Percentiles rank a stretch among this genome's conserved stretches.
Conservation (phyloP, 2,888 invertebrate species). For the Dromius quadrimaculatus region DNA sequence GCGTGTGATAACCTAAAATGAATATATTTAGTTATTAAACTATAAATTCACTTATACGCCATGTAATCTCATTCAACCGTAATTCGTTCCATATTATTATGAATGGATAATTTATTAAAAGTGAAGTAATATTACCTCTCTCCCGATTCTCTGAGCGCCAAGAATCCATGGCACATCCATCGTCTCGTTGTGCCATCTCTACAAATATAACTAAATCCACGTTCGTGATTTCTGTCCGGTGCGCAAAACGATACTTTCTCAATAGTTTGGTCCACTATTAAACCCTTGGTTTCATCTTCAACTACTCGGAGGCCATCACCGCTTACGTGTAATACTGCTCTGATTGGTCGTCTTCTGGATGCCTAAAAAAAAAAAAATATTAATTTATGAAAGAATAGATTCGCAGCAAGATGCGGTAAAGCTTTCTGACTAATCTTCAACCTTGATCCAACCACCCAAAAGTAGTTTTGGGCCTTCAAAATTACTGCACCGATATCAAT, state of each 20-base stretch:
- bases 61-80: too few species aligned
- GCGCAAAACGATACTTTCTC: slow-evolving; percentile 99
- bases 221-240: slow-evolving; percentile 97
- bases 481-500: too few species aligned
- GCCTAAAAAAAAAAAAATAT: slow-evolving; percentile 71
- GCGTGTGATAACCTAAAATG: slow-evolving; percentile 82
- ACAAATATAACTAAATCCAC: slow-evolving; percentile 99
- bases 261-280: slow-evolving; percentile 99
- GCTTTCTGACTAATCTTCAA: too few species aligned
- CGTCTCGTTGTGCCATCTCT: slow-evolving; percentile 97
- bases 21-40: too few species aligned
- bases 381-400: too few species aligned
- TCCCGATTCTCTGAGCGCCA: slow-evolving; percentile 95
- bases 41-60: too few species aligned
- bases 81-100: too few species aligned
- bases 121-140: too few species aligned
- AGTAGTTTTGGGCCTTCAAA: too few species aligned
- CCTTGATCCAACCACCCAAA: too few species aligned
- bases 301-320: slow-evolving; percentile 97
- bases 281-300: slow-evolving; percentile 98
- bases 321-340: slow-evolving; percentile 89
- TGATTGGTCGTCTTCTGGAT: slow-evolving; percentile 88
- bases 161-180: slow-evolving; percentile 99
- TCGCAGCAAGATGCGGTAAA: too few species aligned
- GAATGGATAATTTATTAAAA: too few species aligned